phyloP scores from a whole-genome alignment of 2,113 vertebrate species.

The Anseranas semipalmata region DNA sequence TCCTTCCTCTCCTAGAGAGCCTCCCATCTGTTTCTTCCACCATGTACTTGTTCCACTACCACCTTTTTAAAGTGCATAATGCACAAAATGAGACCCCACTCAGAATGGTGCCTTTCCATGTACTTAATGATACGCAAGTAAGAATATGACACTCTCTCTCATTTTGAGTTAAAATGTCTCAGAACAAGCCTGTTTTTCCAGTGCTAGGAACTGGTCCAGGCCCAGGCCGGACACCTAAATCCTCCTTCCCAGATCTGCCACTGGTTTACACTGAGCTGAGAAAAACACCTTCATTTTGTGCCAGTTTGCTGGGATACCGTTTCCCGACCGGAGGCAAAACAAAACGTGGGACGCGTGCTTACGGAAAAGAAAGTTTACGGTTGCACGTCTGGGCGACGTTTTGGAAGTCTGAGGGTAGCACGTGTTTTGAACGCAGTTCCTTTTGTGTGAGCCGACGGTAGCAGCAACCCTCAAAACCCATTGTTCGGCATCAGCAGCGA shows the following conservation, averaged over 20 bases:
- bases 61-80: not conserved
- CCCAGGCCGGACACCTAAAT: not conserved
- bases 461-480: not conserved
- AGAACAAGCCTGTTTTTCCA: not conserved
- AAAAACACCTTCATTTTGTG: not conserved
- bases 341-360: not conserved
- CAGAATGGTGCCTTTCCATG: not conserved
- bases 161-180: not conserved
- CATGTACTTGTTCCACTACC: not conserved
- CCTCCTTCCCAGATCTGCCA: not conserved
- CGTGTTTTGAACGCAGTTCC: not conserved
- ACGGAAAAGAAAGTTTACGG: not conserved
- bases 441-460: not conserved
- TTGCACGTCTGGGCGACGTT: not conserved
- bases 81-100: fast-evolving
- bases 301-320: not conserved
- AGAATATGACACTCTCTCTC: not conserved
- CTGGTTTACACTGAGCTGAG: not conserved
- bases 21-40: not conserved
- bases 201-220: not conserved
- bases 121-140: not conserved
- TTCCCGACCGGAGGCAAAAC: not conserved
- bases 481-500: constrained; percentile 10
- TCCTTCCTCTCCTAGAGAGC: not conserved
- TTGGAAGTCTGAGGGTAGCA: not conserved